Base-by-base conservation (phyloP, 1,140 invertebrate genomes). In the Drosophila jambulina region DNA sequence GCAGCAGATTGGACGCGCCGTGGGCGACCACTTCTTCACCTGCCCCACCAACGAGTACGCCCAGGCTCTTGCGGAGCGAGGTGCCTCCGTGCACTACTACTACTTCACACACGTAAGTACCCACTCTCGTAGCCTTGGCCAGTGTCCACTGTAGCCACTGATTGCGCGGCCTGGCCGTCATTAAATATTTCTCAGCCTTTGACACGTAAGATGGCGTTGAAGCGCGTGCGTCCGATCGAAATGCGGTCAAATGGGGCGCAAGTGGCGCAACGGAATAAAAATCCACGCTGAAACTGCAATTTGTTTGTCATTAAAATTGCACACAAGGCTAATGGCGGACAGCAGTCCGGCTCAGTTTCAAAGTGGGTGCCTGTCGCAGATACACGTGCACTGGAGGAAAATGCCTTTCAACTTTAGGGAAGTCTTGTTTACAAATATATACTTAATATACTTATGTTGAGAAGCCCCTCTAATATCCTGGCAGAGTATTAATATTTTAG, bases 11-110 rank as follows among this genome's bases (percentile, higher is more conserved):
- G 97, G 96, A 19, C 96, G 97, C 77, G 96, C 98, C 1, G 97
- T 98, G 0, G 97, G 97, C 4, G 98, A 99, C 93, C 98, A 97
- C 87, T 98, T 97, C 94, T 99, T 99, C 93, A 96, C 98, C 17
- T 99, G 98, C 93, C 97, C 97, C 10, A 97, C 97, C 21, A 98
- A 98, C 86, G 95, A 97, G 72, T 98, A 98, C 86, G 97, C 97
- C 8, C 95, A 98, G 93, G 93, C 96, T 12, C 96, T 97, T 74
- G 96, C 97, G 4, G 96, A 96, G 43, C 95, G 96, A 49, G 96
- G 96, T 25, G 95, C 96, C 91, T 95, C 96, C 69, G 97, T 98
- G 43, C 98, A 98, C 93, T 98, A 98, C 91, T 99, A 99, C 93
- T 99, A 97, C 93, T 98, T 98, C 92, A 97, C 96, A 34, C 97